A percentile compares a stretch with the other conserved stretches of the same genome.
phyloP scores from a whole-genome alignment of 2,113 vertebrate genomes.

The Gnathonemus longibarbis region DNA sequence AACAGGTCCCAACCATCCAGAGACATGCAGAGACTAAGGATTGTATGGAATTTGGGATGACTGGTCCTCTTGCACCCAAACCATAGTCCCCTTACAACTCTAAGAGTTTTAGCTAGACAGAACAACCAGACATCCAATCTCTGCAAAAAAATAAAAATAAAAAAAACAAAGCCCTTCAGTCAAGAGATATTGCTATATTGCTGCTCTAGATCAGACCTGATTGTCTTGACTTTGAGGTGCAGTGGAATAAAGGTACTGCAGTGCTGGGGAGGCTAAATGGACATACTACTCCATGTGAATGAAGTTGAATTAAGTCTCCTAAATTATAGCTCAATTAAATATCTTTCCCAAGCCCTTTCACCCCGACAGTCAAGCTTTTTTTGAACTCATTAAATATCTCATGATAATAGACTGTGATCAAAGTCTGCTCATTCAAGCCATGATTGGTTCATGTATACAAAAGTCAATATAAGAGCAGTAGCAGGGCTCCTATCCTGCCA shows the following conservation, averaged over 20 bases:
- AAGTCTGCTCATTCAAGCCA: neutral
- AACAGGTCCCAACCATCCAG: neutral
- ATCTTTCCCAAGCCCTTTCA: neutral
- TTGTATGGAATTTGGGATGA: neutral
- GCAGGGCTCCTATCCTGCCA: neutral
- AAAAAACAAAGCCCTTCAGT: neutral
- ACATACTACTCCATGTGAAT: neutral
- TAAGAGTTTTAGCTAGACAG: neutral
- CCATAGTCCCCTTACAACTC: neutral
- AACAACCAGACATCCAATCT: neutral
- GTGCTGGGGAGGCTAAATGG: neutral
- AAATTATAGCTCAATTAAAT: neutral
- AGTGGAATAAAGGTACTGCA: neutral
- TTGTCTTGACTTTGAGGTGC: neutral
- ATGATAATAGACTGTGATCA: neutral
- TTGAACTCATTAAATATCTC: neutral
- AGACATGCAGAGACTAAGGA: neutral
- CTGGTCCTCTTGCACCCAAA: neutral
- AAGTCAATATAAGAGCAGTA: neutral
- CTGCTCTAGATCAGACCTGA: neutral
- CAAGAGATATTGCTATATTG: neutral
- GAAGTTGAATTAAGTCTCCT: neutral
- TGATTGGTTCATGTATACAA: neutral
- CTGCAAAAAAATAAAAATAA: neutral
- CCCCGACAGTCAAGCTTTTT: neutral